phyloP scores from a whole-genome alignment of 2,113 vertebrate species.

The Pygoscelis adeliae region DNA sequence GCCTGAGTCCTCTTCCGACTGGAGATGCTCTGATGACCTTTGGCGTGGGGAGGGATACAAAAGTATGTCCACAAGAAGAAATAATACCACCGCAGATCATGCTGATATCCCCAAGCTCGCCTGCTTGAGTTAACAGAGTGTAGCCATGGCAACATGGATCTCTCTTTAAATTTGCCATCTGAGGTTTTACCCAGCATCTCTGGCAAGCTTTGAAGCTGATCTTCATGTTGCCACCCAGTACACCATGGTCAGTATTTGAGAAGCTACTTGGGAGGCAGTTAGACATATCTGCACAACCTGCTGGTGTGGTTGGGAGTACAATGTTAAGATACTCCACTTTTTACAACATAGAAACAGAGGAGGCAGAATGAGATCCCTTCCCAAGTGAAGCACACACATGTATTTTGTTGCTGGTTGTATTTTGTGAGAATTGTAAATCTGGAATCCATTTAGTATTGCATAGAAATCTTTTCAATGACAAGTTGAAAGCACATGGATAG shows the following conservation, averaged over 20 bases:
- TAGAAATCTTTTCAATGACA: neutral
- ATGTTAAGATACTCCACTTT: neutral
- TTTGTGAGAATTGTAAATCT: neutral
- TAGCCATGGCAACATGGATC: neutral
- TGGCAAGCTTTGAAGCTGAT: neutral
- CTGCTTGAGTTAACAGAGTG: neutral
- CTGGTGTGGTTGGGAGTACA: neutral
- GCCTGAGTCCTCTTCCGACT: neutral
- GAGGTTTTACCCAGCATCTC: neutral
- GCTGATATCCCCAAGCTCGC: neutral
- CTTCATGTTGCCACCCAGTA: neutral
- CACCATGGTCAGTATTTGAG: neutral
- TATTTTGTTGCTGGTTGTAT: neutral
- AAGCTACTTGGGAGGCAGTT: neutral
- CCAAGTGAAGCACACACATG: fast-evolving
- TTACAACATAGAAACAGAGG: neutral
- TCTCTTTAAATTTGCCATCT: neutral
- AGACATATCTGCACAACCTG: neutral
- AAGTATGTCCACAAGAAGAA: neutral
- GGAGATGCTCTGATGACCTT: neutral
- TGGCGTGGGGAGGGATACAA: neutral
- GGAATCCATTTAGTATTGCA: neutral
- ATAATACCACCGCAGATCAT: neutral
- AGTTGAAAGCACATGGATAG: neutral
- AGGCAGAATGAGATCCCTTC: neutral